Base-by-base conservation (phyloP, 2,888 invertebrate species). In the Zaprionus bogoriensis region DNA sequence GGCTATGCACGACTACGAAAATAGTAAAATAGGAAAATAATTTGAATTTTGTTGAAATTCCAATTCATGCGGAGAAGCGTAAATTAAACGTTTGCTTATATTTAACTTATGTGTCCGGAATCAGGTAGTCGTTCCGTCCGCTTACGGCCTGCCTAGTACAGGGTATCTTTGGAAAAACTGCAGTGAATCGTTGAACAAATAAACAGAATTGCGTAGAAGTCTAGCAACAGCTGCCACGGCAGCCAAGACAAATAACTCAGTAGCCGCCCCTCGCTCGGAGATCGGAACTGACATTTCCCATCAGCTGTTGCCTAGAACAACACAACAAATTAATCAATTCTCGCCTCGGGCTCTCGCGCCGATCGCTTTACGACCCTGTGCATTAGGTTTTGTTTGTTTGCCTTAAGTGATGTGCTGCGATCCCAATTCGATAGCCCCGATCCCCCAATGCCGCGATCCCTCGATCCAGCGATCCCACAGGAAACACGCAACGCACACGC, bases 281-380 rank as follows among this genome's bases (percentile, higher is more conserved):
- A n/a, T n/a, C n/a, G n/a, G n/a, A 27, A 64, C 72, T 51, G 63
- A 67, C 74, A 65, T 60, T 54, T 58, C 27, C 45, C 65, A 82
- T 75, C 77, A 75, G 82, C 78, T 81, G 77, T 71, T 71, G 36
- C 46, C n/a, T 42, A 32, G 25, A 58, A 67, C 38, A 55, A 32
- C 67, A n/a, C 63, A 76, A 78, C 76, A 84, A 78, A 80, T 80
- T 80, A 84, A 80, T 80, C 80, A 80, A 80, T 78, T 81, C 63
- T 61, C 84, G 73, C 84, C 75, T 64, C 47, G 28, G 19, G 50
- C 53, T 4, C n/a, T 20, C 20, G 12, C 20, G 41, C 20, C 51
- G 77, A 68, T 65, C 65, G 41, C 22, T 74, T 73, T 63, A 69
- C 66, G 67, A 72, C 45, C 63, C 50, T n/a, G 27, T 50, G 45